A percentile compares a stretch with the other conserved stretches of the same genome.
These are phyloP conservation scores for Ectropis grisescens DNA, from an alignment of 1,140 invertebrate species.

Conservation along the genomic window DNA sequence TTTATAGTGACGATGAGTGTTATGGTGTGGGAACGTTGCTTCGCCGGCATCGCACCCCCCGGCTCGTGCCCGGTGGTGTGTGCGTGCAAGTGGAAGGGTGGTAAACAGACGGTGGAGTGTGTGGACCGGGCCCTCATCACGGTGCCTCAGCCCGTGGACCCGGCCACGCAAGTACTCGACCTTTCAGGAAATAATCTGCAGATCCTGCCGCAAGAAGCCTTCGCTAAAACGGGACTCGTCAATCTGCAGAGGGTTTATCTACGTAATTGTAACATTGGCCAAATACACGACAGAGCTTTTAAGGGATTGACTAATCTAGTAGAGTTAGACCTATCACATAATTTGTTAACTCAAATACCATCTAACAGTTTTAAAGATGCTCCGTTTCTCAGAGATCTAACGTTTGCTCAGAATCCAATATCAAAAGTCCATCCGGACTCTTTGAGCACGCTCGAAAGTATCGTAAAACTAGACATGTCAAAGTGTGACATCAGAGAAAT, in stretches of 20 bases:
- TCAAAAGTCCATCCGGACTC: conserved; percentile 81
- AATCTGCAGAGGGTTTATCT: conserved; percentile 90
- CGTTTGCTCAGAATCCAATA: conserved; percentile 85
- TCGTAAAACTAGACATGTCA: conserved; percentile 89
- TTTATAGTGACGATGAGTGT: conserved; percentile 49
- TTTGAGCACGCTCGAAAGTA: conserved; percentile 80
- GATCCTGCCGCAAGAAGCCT: conserved; percentile 84
- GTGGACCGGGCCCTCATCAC: conserved; percentile 83
- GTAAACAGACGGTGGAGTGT: conserved; percentile 92
- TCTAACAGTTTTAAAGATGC: conserved; percentile 82
- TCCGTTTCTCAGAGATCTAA: conserved; percentile 85
- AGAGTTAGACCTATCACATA: conserved; percentile 88
- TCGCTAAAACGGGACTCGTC: conserved; percentile 81
- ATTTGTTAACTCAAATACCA: conserved; percentile 83
- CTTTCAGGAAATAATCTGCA: conserved; percentile 89
- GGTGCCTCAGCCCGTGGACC: conserved; percentile 85
- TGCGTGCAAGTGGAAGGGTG: conserved; percentile 92
- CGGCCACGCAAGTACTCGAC: conserved; percentile 91
- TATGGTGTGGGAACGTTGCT: conserved; percentile 43
- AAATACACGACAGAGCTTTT: conserved; percentile 87
- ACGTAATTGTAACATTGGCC: conserved; percentile 83
- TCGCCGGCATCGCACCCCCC: conserved; percentile 48
- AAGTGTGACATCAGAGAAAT: conserved; percentile 84
- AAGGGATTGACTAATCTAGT: conserved; percentile 88
- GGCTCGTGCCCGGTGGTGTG: conserved; percentile 82